These are phyloP conservation scores for Pagetopsis macropterus DNA, from an alignment of 2,797 vertebrate genomes.

Conservation along the genomic window DNA sequence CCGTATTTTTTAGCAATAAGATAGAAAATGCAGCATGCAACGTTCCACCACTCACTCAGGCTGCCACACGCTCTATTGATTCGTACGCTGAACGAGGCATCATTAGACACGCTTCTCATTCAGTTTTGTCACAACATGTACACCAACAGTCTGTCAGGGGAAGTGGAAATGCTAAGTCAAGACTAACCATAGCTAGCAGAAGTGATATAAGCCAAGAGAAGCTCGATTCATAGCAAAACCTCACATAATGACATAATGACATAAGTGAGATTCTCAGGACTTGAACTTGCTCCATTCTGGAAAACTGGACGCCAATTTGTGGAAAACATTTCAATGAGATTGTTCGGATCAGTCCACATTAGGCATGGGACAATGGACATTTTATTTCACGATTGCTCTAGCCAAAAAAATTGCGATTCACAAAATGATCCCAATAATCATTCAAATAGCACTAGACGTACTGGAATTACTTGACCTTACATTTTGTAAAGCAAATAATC, in stretches of 20 bases:
- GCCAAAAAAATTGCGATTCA: no score
- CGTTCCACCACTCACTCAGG: neutral
- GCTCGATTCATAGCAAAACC: neutral
- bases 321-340: constrained; percentile 1
- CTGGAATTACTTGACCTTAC: no score
- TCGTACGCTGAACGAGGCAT: neutral
- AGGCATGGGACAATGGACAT: no score
- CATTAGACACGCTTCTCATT: constrained; percentile 17
- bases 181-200: neutral
- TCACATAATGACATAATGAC: neutral
- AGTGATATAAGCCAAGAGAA: neutral
- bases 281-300: neutral
- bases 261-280: neutral
- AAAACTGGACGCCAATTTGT: neutral
- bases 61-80: neutral
- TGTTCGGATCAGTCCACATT: neutral
- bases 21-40: neutral
- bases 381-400: no score
- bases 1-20: neutral
- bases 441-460: no score
- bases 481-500: no score
- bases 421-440: no score
- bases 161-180: neutral
- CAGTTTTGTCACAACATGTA: constrained; percentile 1
- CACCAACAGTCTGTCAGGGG: neutral